A percentile compares a stretch with the other conserved stretches of the same genome.
Conservation (phyloP, 2,113 vertebrate genomes). For the Hemiprocne comata region DNA sequence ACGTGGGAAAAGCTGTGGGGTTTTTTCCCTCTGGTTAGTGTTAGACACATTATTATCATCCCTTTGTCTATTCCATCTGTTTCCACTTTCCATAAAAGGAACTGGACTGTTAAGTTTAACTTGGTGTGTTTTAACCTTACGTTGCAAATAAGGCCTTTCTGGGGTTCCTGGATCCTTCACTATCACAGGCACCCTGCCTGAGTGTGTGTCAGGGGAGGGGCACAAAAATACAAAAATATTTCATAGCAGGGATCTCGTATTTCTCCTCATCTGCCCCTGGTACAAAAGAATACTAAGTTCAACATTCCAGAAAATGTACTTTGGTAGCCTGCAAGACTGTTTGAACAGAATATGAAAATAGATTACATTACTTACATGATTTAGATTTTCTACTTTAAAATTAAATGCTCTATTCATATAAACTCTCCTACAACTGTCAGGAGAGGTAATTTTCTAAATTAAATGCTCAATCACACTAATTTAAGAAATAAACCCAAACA, state of each 20-base stretch:
- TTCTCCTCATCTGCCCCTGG: background rate
- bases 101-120: background rate
- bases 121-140: background rate
- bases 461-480: background rate
- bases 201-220: background rate
- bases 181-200: background rate
- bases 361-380: background rate
- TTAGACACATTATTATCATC: background rate
- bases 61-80: slow-evolving; percentile 5
- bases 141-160: background rate
- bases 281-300: background rate
- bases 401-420: background rate
- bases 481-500: background rate
- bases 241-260: background rate
- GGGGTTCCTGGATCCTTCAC: background rate
- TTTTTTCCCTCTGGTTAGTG: background rate
- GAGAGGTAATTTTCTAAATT: background rate
- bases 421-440: background rate
- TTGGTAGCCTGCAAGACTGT: background rate
- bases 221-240: background rate
- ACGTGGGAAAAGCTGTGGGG: background rate
- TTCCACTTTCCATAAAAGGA: slow-evolving; percentile 4
- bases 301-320: background rate
- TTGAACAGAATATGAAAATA: background rate
- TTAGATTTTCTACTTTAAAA: background rate